Conservation (phyloP, 1,140 invertebrate species). For the Venustaconcha ellipsiformis region DNA sequence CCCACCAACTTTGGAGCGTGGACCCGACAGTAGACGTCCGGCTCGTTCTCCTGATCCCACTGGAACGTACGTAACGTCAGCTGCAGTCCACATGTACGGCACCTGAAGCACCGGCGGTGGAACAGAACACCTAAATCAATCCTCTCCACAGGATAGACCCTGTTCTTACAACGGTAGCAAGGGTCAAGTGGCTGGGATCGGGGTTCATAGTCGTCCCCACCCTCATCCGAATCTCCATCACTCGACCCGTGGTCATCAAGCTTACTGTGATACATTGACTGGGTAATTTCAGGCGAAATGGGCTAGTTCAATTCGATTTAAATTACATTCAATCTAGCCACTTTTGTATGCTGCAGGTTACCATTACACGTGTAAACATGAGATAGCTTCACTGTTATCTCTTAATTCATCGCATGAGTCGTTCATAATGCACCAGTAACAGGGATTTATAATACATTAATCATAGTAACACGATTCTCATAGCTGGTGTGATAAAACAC, state of each 20-base stretch:
- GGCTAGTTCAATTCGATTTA: no score
- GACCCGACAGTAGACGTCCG: slow-evolving; percentile 61
- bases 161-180: slow-evolving; percentile 60
- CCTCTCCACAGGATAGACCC: slow-evolving; percentile 65
- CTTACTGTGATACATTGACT: no score
- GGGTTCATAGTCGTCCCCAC: slow-evolving; percentile 34
- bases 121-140: slow-evolving; percentile 65
- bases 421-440: no score
- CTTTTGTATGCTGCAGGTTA: no score
- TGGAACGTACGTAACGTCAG: slow-evolving; percentile 61
- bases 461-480: no score
- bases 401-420: no score
- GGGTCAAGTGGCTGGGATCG: slow-evolving; percentile 47
- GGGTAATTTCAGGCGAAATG: no score
- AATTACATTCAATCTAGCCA: no score
- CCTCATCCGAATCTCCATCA: slow-evolving; percentile 49
- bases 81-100: slow-evolving; percentile 58
- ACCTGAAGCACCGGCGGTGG: slow-evolving; percentile 64
- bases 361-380: no score
- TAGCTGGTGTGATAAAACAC: no score
- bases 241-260: slow-evolving; percentile 27
- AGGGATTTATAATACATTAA: no score
- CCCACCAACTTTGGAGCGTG: slow-evolving; percentile 62
- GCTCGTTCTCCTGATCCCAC: slow-evolving; percentile 56
- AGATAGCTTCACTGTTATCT: no score